Base-by-base conservation (phyloP, 2,888 invertebrate species). In the Nasonia oneida region DNA sequence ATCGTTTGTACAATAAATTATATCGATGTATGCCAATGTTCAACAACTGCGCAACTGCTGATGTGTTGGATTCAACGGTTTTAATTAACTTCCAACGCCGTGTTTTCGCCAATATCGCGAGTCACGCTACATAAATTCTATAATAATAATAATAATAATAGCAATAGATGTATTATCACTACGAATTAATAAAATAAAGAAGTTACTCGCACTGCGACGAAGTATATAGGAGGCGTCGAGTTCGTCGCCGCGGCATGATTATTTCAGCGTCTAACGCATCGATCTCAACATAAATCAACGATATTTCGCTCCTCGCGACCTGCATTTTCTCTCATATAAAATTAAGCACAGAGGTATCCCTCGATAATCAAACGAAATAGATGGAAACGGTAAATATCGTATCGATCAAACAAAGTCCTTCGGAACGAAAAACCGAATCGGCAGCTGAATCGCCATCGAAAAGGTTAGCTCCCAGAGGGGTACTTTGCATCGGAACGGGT, bases 401-500 rank as follows among this genome's bases (percentile, higher is more conserved):
- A 47, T 47, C 12, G 47, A 47, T 47, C 47, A 1, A 47, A 47
- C 47, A 47, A 47, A 47, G 12, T 12, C 67, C 2, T 29, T 67
- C 29, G 15, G 18, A 57, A 57, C 1, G 57, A 61, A 61, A n/a
- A n/a, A 61, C n/a, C 23, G 15, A 18, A 61, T 8, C 53, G 18
- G 57, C 57, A 61, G 64, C 47, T n/a, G 57, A 57, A 33, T 76
- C n/a, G 53, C 23, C 57, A 76, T 79, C 50, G 79, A 79, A 50
- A 47, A 70, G 70, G 79, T 79, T 70, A 77, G n/a, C 37, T 61
- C 61, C 78, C 78, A 57, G 57, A 29, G 42, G 71, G 50, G 15
- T 64, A 75, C 81, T 81, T 81, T 81, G 81, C 64, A 82, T 82
- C 64, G 81, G 67, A 82, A 82, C 81, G 81, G 75, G 42, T 75